These are phyloP conservation scores for Rhingia rostrata DNA, from an alignment of 2,888 invertebrate species.

Conservation along the genomic window DNA sequence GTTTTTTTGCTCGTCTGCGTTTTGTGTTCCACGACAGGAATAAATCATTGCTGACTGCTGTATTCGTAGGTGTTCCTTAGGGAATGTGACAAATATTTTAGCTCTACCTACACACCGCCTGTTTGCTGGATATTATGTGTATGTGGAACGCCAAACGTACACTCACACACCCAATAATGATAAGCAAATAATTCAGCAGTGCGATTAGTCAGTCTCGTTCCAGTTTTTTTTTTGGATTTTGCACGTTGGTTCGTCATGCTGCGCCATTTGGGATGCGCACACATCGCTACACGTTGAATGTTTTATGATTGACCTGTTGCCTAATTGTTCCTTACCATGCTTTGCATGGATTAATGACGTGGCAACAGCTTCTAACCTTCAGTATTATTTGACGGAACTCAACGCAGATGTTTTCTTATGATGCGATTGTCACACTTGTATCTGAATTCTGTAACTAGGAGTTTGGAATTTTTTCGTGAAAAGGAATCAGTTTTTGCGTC, in stretches of 20 bases:
- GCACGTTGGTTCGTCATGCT: conserved; percentile 24
- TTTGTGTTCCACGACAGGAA: conserved; percentile 7
- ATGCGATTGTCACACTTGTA: background rate
- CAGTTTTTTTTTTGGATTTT: conserved; percentile 58
- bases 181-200: conserved; percentile 7
- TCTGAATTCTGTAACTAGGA: too few relatives aligned
- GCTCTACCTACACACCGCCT: background rate
- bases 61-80: conserved; percentile 9
- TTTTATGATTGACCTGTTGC: conserved; percentile 59
- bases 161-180: background rate
- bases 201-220: conserved; percentile 53
- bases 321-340: conserved; percentile 17
- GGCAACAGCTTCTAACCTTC: conserved; percentile 7
- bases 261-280: conserved; percentile 54
- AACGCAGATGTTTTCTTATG: background rate
- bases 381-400: background rate
- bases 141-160: background rate
- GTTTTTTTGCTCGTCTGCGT: too few relatives aligned
- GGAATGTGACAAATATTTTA: conserved; percentile 33
- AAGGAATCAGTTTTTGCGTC: too few relatives aligned
- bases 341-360: conserved; percentile 4
- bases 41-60: conserved; percentile 9
- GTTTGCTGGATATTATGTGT: background rate
- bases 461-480: too few relatives aligned
- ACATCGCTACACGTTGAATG: conserved; percentile 32